Percentiles rank a stretch among this genome's conserved stretches.
Evolutionary conservation across 1,140 invertebrate genomes (phyloP).

Genomic region (Heliconius hewitsoni): DNA sequence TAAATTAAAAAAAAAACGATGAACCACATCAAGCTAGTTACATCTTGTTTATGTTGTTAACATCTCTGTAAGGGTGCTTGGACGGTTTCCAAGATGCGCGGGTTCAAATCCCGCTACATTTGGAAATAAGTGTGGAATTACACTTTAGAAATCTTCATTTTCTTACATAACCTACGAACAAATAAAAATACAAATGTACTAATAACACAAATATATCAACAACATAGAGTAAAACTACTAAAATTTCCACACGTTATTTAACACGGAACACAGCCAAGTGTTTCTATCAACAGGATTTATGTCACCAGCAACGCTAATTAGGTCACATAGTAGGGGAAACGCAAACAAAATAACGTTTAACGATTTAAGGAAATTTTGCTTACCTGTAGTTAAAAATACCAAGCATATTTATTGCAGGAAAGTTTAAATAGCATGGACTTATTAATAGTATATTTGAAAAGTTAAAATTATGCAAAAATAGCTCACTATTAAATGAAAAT

Average conservation of each 20-base stretch:
- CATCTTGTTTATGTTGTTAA: no score
- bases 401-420: background rate
- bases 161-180: no score
- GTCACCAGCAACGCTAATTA: conserved; percentile 9
- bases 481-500: no score
- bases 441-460: background rate
- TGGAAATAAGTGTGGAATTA: no score
- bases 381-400: background rate
- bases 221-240: background rate
- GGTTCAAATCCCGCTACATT: no score
- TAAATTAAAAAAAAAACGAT: no score
- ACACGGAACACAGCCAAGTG: background rate
- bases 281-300: conserved; percentile 1
- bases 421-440: background rate
- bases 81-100: no score
- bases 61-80: no score
- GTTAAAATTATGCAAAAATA: background rate
- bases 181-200: no score
- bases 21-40: no score
- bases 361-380: background rate
- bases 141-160: no score
- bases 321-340: conserved; percentile 2
- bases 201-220: background rate
- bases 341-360: conserved; percentile 5
- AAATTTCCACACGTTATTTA: background rate